Evolutionary conservation across 2,797 vertebrate genomes (phyloP), one percentile per base, ranked within the genome.

Genomic region (Alca torda): DNA sequence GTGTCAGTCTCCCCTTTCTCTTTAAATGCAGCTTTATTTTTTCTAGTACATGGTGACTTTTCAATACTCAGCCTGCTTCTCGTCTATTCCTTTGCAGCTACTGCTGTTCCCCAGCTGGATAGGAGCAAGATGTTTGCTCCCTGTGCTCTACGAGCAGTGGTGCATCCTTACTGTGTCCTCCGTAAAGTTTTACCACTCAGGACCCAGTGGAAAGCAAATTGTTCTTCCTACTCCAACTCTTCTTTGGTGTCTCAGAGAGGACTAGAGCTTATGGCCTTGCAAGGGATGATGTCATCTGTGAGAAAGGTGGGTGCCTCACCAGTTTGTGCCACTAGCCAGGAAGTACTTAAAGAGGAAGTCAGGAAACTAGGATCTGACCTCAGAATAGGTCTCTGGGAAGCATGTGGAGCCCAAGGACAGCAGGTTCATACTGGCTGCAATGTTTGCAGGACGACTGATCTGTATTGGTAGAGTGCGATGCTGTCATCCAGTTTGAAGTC

Each of bases 11-110:
- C 48, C 30, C 37, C 45, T 83, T 92, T 95, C 90, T 83, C 84
- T 91, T 91, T 92, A 94, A 93, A 95, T 90, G 57, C 68, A 93
- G 78, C 33, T 89, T 39, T n/a, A 56, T 41, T 76, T 82, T 74
- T 68, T 92, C 76, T 16, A 95, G 53, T 78, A 68, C 37, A n/a
- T 30, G 25, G 76, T 86, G 59, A 69, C 54, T 90, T 94, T 90
- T 95, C 73, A 79, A 54, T 86, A 59, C 25, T 69, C 35, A 39
- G 37, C 14, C 73, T 91, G 53, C 69, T 96, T 87, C 79, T 67
- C 35, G 46, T 56, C 33, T 30, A 67, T 70, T 93, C 33, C 68
- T 92, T 87, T 24, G 19, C 30, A 67, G 50, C 59, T 75, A 57
- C 65, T 63, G 68, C 56, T 65, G 3, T 48, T 95, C 43, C 41